phyloP scores from a whole-genome alignment of 2,113 vertebrate species.

The Sterna hirundo region DNA sequence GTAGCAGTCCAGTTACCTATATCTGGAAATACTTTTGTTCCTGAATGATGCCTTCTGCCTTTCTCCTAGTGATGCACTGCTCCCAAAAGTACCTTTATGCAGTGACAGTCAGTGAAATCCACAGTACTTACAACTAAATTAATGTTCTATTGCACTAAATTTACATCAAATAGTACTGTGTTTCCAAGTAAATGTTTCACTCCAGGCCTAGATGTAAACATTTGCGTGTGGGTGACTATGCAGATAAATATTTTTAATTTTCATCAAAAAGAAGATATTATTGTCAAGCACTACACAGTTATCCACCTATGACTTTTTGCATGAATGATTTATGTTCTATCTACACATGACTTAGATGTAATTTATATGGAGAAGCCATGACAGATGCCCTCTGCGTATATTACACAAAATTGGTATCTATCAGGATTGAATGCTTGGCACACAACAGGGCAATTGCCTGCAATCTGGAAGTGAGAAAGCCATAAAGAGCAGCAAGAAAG shows the following conservation, averaged over 20 bases:
- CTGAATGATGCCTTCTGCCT: neutral
- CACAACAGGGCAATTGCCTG: neutral
- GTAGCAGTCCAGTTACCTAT: neutral
- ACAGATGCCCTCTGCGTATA: neutral
- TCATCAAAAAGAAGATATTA: neutral
- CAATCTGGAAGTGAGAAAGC: neutral
- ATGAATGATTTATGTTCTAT: constrained; percentile 8
- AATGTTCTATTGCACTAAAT: neutral
- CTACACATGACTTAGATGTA: neutral
- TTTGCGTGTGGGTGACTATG: neutral
- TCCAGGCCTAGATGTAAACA: neutral
- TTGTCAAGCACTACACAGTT: accelerated
- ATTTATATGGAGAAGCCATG: constrained; percentile 20
- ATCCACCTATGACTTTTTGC: neutral
- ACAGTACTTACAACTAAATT: neutral
- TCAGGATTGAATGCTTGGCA: neutral
- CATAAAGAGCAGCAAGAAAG: neutral
- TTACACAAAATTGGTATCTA: constrained; percentile 9
- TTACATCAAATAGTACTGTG: neutral
- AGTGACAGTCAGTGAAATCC: neutral
- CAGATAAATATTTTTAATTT: neutral
- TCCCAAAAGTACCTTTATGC: neutral
- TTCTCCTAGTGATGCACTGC: neutral
- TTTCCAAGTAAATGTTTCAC: neutral
- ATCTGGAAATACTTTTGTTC: neutral